Conservation (phyloP, 2,113 vertebrate genomes). For the Scomber colias region DNA sequence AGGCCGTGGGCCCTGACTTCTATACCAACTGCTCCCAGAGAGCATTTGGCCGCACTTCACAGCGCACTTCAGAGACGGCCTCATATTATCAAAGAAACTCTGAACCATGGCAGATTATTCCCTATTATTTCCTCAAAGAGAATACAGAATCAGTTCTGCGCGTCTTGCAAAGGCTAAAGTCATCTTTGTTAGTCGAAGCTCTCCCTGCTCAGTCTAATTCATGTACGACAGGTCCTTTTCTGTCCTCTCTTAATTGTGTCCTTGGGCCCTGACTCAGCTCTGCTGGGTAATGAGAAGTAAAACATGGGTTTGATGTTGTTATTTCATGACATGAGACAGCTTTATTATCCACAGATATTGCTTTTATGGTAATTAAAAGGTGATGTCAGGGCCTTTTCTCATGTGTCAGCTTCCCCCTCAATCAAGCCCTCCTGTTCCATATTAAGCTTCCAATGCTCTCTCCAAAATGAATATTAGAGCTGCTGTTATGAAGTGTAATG, state of each 20-base stretch:
- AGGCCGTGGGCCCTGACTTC: background rate
- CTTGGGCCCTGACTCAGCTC: conserved; percentile 31
- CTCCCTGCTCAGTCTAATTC: conserved; percentile 21
- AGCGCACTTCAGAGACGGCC: conserved; percentile 46
- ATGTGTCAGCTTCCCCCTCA: background rate
- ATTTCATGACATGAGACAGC: conserved; percentile 35
- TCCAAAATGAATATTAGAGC: background rate
- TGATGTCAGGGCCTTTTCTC: conserved; percentile 8
- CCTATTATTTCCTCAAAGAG: conserved; percentile 62
- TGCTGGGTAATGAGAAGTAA: conserved; percentile 39
- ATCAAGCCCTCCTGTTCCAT: background rate
- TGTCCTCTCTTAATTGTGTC: conserved; percentile 63
- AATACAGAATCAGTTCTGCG: conserved; percentile 53
- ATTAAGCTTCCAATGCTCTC: background rate
- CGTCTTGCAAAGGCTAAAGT: conserved; percentile 24
- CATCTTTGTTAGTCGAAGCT: conserved; percentile 44
- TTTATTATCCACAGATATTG: conserved; percentile 28
- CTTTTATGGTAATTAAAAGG: conserved; percentile 31
- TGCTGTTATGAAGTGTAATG: too few relatives aligned
- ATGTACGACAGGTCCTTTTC: conserved; percentile 21
- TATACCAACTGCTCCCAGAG: conserved; percentile 20
- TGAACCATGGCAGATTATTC: conserved; percentile 37
- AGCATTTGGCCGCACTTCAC: conserved; percentile 33
- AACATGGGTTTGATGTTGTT: conserved; percentile 51
- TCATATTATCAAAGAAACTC: conserved; percentile 47